phyloP scores from a whole-genome alignment of 1,140 invertebrate species.

The Belonocnema kinseyi region DNA sequence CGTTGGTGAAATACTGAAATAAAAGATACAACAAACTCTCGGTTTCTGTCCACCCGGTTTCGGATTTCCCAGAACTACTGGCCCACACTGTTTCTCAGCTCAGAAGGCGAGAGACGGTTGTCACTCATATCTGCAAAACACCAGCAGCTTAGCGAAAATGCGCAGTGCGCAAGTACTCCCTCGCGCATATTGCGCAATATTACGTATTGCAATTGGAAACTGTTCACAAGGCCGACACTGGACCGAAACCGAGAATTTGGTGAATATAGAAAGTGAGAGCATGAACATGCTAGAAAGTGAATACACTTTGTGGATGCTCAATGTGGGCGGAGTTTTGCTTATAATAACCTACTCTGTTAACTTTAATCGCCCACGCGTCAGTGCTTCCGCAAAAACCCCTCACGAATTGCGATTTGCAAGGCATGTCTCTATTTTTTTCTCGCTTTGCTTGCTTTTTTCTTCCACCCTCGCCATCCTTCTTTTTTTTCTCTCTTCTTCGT shows the following conservation, averaged over 20 bases:
- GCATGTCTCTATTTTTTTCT: conserved; percentile 37
- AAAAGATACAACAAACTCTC: not conserved
- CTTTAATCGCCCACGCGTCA: conserved; percentile 11
- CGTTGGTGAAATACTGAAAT: not conserved
- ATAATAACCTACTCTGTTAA: conserved; percentile 16
- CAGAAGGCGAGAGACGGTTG: too few species aligned
- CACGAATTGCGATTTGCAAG: conserved; percentile 48
- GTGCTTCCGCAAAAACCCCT: conserved; percentile 46
- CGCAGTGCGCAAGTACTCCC: too few species aligned
- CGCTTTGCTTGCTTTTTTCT: not conserved
- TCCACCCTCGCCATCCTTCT: not conserved
- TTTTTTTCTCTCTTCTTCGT: not conserved
- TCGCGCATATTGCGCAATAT: too few species aligned
- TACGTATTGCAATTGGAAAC: too few species aligned
- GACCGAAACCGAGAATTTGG: too few species aligned
- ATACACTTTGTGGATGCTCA: not conserved
- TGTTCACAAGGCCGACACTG: too few species aligned
- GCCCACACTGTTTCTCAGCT: too few species aligned
- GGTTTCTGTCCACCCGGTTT: too few species aligned
- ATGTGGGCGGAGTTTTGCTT: conserved; percentile 1
- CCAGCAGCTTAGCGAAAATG: too few species aligned
- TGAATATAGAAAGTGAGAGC: not conserved
- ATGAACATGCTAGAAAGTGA: not conserved
- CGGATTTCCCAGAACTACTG: too few species aligned
- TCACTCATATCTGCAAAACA: too few species aligned